Conservation (phyloP, 2,113 vertebrate genomes). For the Dolichotis patagonum region DNA sequence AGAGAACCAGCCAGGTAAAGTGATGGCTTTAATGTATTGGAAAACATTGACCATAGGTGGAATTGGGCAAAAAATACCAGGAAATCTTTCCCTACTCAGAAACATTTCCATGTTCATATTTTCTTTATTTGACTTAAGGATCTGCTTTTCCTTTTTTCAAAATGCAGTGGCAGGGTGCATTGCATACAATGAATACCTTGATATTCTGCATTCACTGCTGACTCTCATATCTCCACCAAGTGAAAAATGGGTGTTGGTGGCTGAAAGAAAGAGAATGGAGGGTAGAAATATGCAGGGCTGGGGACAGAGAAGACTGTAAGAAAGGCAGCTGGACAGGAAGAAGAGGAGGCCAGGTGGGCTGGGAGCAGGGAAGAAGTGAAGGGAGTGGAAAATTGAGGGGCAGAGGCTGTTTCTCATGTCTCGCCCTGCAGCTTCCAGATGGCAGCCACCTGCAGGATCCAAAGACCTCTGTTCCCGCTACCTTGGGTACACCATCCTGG, state of each 20-base stretch:
- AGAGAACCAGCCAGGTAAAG: background rate
- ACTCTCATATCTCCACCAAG: background rate
- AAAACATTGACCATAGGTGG: conserved; percentile 15
- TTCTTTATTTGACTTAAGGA: conserved; percentile 35
- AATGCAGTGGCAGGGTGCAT: background rate
- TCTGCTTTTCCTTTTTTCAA: background rate
- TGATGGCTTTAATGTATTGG: background rate
- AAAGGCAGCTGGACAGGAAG: background rate
- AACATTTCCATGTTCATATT: conserved; percentile 24
- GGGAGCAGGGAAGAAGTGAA: background rate
- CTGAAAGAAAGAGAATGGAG: background rate
- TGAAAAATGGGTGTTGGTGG: background rate
- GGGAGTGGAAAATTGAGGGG: background rate
- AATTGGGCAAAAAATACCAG: background rate
- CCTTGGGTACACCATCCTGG: background rate
- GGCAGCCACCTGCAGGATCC: background rate
- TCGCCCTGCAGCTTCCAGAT: background rate
- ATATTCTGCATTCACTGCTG: background rate
- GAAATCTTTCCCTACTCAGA: background rate
- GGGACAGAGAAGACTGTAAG: background rate
- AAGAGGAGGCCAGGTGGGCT: rapidly evolving
- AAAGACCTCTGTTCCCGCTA: background rate
- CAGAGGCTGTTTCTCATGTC: background rate
- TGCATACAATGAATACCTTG: background rate
- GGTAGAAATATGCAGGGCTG: background rate